These are phyloP conservation scores for Schrankia costaestrigalis DNA, from an alignment of 2,888 invertebrate species.

Conservation along the genomic window DNA sequence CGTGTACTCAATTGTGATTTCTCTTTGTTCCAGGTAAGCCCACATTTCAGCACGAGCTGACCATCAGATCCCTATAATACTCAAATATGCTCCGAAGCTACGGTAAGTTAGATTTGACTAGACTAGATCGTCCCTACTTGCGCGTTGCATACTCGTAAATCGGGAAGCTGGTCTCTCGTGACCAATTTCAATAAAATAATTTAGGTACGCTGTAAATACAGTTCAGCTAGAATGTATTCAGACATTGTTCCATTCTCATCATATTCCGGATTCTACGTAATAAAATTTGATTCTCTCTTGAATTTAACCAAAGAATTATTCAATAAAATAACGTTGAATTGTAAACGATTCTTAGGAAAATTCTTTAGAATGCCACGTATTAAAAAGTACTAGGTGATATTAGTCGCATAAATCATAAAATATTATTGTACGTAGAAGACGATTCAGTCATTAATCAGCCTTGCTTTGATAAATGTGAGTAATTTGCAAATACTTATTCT, in stretches of 20 bases:
- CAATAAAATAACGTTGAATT: no score
- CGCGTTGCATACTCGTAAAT: background rate
- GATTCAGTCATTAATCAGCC: conserved; percentile 22
- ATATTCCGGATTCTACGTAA: conserved; percentile 1
- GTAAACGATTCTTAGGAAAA: no score
- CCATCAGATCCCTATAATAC: conserved; percentile 42
- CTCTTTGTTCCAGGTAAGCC: conserved; percentile 63
- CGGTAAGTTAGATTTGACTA: conserved; percentile 18
- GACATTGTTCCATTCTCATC: conserved; percentile 4
- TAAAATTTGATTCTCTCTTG: conserved; percentile 4
- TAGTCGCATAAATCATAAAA: conserved; percentile 23
- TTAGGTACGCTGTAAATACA: conserved; percentile 2
- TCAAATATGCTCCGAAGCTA: conserved; percentile 29
- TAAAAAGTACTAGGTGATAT: conserved; percentile 16
- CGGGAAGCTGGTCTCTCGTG: conserved; percentile 1
- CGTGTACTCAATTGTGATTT: conserved; percentile 43
- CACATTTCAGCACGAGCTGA: conserved; percentile 27
- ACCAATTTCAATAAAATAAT: conserved; percentile 21
- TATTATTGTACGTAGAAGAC: conserved; percentile 18
- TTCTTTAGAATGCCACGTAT: no score
- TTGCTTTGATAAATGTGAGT: conserved; percentile 26
- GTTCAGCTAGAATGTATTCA: conserved; percentile 2
- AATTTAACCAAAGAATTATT: no score
- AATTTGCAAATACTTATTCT: conserved; percentile 13
- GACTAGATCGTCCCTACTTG: conserved; percentile 1